Conservation (phyloP, 2,113 vertebrate genomes). For the Chiloscyllium plagiosum region DNA sequence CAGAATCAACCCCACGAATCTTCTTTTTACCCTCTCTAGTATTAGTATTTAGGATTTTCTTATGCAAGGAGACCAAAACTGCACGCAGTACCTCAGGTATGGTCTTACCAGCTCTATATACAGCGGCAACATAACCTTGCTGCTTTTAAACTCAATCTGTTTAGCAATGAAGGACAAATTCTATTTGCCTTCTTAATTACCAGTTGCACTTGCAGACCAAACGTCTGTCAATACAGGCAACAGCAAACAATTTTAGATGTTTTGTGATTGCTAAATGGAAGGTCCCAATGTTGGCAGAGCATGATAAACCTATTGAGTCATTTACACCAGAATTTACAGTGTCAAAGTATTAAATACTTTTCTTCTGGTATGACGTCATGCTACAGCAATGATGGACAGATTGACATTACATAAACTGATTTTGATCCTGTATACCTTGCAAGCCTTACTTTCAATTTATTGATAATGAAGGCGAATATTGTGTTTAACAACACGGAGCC, state of each 20-base stretch:
- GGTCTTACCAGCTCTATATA: too few species aligned
- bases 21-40: too few species aligned
- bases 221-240: neutral
- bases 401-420: neutral
- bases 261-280: neutral
- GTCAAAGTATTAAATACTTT: neutral
- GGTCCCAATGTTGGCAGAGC: neutral
- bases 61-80: too few species aligned
- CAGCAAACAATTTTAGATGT: neutral
- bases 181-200: too few species aligned
- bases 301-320: neutral
- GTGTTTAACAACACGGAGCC: neutral
- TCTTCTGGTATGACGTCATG: neutral
- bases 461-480: neutral
- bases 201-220: too few species aligned
- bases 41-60: too few species aligned
- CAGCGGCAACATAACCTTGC: too few species aligned
- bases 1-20: too few species aligned
- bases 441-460: too few species aligned
- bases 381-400: neutral
- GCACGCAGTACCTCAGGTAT: too few species aligned
- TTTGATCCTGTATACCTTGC: neutral
- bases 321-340: neutral
- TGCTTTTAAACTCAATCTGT: too few species aligned
- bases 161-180: too few species aligned